Evolutionary conservation across 2,888 invertebrate genomes (phyloP).

Genomic region (Phoronis australis): DNA sequence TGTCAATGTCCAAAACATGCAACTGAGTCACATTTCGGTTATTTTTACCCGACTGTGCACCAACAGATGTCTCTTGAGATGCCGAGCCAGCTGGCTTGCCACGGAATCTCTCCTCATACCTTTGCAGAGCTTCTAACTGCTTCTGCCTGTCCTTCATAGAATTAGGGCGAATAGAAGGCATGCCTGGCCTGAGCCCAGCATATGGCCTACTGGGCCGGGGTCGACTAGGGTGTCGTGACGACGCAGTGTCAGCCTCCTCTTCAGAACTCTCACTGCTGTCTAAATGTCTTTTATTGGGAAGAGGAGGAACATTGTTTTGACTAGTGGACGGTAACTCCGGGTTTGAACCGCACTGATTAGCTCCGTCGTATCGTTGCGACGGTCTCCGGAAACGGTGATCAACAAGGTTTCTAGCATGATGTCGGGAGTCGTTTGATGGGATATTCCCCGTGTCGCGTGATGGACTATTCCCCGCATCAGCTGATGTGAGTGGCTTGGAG

Average conservation of each 20-base stretch:
- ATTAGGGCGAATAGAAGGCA: conserved; percentile 52
- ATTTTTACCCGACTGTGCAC: not conserved
- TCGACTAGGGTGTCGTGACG: not conserved
- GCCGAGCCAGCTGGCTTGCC: conserved; percentile 15
- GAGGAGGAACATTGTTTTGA: conserved; percentile 4
- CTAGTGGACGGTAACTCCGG: conserved; percentile 6
- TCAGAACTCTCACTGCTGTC: not conserved
- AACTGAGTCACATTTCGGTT: conserved; percentile 66
- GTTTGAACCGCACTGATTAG: not conserved
- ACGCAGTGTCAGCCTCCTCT: not conserved
- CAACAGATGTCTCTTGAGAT: not conserved
- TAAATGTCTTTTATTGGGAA: too few species aligned
- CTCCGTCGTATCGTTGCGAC: not conserved
- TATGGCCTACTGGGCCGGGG: conserved; percentile 8
- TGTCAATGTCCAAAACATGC: conserved; percentile 78
- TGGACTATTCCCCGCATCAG: not conserved
- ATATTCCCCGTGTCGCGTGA: conserved; percentile 5
- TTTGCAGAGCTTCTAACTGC: conserved; percentile 62
- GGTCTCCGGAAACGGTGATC: not conserved
- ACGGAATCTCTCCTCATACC: conserved; percentile 61
- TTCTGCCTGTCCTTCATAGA: conserved; percentile 58
- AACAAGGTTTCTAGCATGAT: not conserved
- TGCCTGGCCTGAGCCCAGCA: conserved; percentile 17
- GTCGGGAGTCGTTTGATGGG: conserved; percentile 5
- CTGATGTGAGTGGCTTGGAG: conserved; percentile 20